Evolutionary conservation across 1,140 invertebrate genomes (phyloP).

Genomic region (Drosophila willistoni): DNA sequence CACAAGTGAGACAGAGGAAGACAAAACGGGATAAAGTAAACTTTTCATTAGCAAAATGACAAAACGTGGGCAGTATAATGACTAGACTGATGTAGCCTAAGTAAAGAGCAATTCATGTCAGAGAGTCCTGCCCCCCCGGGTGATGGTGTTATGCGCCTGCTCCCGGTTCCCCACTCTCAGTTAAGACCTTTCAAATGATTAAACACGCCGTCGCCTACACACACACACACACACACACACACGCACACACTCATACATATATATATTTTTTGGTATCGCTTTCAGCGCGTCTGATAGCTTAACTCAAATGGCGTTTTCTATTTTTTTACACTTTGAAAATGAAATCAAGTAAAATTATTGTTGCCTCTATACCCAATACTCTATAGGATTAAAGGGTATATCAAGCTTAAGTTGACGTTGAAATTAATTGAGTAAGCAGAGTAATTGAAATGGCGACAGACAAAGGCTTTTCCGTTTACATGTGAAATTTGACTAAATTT

Average conservation of each 20-base stretch:
- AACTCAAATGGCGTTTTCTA: slow-evolving; percentile 22
- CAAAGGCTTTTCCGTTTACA: too few species aligned
- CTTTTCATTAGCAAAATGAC: slow-evolving; percentile 52
- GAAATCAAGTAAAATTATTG: slow-evolving; percentile 58
- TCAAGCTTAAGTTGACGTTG: background rate
- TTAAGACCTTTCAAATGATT: slow-evolving; percentile 56
- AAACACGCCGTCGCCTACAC: slow-evolving; percentile 39
- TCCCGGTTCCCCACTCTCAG: background rate
- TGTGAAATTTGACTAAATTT: too few species aligned
- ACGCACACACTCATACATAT: background rate
- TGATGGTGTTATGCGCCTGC: slow-evolving; percentile 18
- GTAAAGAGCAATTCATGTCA: slow-evolving; percentile 24
- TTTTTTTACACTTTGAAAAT: slow-evolving; percentile 44
- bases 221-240: background rate
- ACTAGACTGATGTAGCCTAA: slow-evolving; percentile 23
- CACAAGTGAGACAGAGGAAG: background rate
- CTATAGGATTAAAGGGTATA: slow-evolving; percentile 9
- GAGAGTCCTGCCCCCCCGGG: slow-evolving; percentile 23
- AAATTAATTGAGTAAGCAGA: background rate
- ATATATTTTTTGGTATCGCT: slow-evolving; percentile 5
- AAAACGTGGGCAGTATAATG: slow-evolving; percentile 27
- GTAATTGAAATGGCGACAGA: too few species aligned
- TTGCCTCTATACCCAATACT: background rate
- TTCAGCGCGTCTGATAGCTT: slow-evolving; percentile 28
- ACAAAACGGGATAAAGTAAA: slow-evolving; percentile 15